Evolutionary conservation across 35 echinoderm and acorn worm genomes (phyloP), one percentile per base, ranked within the genome.

Genomic region (Strongylocentrotus purpuratus): DNA sequence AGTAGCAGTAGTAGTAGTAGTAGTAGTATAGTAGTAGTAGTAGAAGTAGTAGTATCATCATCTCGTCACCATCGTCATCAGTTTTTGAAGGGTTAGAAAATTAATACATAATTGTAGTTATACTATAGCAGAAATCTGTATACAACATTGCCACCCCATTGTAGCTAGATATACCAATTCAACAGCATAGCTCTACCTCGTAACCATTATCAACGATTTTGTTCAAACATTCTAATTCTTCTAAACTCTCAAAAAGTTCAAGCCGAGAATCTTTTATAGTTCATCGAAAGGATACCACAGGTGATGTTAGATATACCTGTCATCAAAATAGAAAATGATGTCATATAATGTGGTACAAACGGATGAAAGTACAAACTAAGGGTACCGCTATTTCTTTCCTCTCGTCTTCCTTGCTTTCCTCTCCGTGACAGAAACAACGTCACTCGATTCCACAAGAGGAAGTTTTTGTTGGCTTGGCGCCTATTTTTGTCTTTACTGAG

Each of bases 261-360:
- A 70, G 25, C 20, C 22, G 61, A 22, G 61, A 70, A 70, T 70
- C 17, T 70, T 70, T 70, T 18, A 70, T 20, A 70, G 61, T 70
- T 70, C 61, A 70, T 22, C 25, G 61, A 70, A 70, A 70, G 61
- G 61, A 70, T 70, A 70, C 22, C 61, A 70, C 61, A 70, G 61
- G 61, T 70, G 61, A 22, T 70, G 20, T 22, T 70, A 22, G 61
- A 70, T 70, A 18, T 70, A 70, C 61, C 61, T 70, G 15, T 70
- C 61, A 22, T 70, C 61, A 70, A 70, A 70, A 70, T 70, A 70
- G 61, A 70, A 70, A 70, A 70, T 70, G 61, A 70, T 70, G 61
- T 70, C 61, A 70, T 28, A 22, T 25, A 70, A 70, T 70, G 25
- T 70, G 2, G 2, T 28, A 70, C 61, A 70, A 70, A 22, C 61